Conservation (phyloP, 2,113 vertebrate species). For the Megalops atlanticus region DNA sequence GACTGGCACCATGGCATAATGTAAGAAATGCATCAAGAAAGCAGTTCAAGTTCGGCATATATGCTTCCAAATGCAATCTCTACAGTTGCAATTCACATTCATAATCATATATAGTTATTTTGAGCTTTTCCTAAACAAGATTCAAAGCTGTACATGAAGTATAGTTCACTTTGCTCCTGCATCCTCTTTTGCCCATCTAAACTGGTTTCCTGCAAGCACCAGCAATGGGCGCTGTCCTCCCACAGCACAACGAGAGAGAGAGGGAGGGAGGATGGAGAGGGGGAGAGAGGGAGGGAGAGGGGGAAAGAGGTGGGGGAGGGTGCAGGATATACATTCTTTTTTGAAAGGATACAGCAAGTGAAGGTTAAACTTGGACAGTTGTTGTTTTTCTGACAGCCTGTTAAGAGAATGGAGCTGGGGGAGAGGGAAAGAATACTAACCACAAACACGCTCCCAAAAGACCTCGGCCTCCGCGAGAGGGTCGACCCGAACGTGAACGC, state of each 20-base stretch:
- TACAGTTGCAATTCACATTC: no score
- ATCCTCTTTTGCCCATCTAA: no score
- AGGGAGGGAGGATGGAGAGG: neutral
- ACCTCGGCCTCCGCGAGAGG: slow-evolving; percentile 16
- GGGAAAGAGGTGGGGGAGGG: neutral
- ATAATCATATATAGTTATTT: no score
- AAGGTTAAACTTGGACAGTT: slow-evolving; percentile 35
- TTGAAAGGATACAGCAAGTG: slow-evolving; percentile 16
- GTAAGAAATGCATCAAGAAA: no score
- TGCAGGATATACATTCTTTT: neutral
- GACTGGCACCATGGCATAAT: no score
- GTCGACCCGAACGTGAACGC: slow-evolving; percentile 46
- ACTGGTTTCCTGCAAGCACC: neutral
- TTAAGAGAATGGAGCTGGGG: slow-evolving; percentile 28
- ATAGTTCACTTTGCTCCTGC: no score
- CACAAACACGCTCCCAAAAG: slow-evolving; percentile 44
- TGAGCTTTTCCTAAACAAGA: no score
- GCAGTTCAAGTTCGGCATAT: no score
- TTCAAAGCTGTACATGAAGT: no score
- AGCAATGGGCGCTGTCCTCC: slow-evolving; percentile 14
- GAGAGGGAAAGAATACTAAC: slow-evolving; percentile 45
- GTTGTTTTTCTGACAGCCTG: slow-evolving; percentile 29
- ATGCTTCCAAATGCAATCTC: no score
- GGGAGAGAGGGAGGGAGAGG: neutral
- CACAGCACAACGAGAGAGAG: neutral